These are phyloP conservation scores for Recurvirostra avosetta DNA, from an alignment of 2,113 vertebrate species.

Conservation along the genomic window DNA sequence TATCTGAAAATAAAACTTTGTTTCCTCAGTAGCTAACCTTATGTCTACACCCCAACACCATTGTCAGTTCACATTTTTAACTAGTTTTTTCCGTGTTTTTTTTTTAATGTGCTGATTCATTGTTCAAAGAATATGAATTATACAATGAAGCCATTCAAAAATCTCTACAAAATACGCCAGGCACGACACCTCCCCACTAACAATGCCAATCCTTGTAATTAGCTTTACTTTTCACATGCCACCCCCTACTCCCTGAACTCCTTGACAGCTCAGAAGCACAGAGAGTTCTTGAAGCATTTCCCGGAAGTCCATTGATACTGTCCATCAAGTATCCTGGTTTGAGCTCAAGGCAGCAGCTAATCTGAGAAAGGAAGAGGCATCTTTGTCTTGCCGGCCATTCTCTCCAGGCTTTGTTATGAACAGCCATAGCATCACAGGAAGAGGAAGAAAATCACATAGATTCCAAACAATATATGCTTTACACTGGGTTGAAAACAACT, in stretches of 20 bases:
- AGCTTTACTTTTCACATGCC: not conserved
- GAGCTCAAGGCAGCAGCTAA: not conserved
- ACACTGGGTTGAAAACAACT: not conserved
- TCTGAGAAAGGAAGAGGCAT: not conserved
- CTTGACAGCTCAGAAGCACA: not conserved
- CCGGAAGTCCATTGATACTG: not conserved
- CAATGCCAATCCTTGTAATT: not conserved
- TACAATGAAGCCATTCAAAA: not conserved
- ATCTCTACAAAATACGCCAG: not conserved
- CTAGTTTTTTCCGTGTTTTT: not conserved
- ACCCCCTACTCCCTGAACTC: not conserved
- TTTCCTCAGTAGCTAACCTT: not conserved
- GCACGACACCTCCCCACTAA: not conserved
- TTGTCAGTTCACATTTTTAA: not conserved
- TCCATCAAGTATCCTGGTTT: not conserved
- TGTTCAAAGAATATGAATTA: slow-evolving; percentile 2
- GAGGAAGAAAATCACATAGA: not conserved
- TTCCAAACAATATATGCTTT: not conserved
- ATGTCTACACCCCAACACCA: not conserved
- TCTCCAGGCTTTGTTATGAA: not conserved
- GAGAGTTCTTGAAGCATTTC: not conserved
- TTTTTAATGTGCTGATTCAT: not conserved
- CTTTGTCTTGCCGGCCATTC: not conserved
- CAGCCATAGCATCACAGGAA: not conserved
- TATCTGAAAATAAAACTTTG: not conserved